These are phyloP conservation scores for Polypterus senegalus DNA, from an alignment of 2,113 vertebrate genomes.

Conservation along the genomic window DNA sequence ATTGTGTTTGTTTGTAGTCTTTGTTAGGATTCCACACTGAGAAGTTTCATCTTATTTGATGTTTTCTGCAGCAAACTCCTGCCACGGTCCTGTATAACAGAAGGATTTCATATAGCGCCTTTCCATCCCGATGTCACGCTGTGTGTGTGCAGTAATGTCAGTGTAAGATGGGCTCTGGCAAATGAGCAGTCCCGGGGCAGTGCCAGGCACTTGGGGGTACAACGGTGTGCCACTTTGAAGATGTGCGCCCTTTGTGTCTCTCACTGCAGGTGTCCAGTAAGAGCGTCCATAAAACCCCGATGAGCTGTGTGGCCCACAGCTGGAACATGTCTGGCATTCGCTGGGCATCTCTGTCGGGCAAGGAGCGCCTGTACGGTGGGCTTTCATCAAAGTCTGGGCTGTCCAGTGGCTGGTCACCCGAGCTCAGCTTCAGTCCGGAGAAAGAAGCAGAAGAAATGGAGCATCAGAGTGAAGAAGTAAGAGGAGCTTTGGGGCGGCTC, in stretches of 20 bases:
- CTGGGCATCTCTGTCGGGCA: conserved; percentile 38
- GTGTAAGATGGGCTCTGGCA: not conserved
- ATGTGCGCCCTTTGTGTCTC: too few species aligned
- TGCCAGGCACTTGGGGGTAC: too few species aligned
- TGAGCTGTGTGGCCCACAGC: conserved; percentile 34
- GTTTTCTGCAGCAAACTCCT: too few species aligned
- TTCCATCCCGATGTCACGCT: too few species aligned
- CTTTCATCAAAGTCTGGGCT: conserved; percentile 23
- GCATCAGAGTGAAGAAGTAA: conserved; percentile 39
- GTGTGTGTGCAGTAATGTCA: not conserved
- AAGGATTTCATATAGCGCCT: too few species aligned
- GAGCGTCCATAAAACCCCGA: conserved; percentile 41
- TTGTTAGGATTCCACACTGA: too few species aligned
- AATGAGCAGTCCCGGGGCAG: too few species aligned
- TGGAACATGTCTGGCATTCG: conserved; percentile 42
- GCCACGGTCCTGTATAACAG: too few species aligned
- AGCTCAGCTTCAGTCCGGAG: conserved; percentile 37
- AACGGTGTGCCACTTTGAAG: too few species aligned
- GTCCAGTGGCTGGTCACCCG: not conserved
- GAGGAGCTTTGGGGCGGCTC: conserved; percentile 5
- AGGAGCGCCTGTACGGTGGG: conserved; percentile 28
- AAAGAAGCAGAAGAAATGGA: conserved; percentile 46
- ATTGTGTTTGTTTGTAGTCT: too few species aligned
- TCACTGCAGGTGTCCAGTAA: conserved; percentile 33
- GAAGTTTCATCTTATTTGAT: too few species aligned